Conservation (phyloP, 2,797 vertebrate genomes). For the Botia almorhae region DNA sequence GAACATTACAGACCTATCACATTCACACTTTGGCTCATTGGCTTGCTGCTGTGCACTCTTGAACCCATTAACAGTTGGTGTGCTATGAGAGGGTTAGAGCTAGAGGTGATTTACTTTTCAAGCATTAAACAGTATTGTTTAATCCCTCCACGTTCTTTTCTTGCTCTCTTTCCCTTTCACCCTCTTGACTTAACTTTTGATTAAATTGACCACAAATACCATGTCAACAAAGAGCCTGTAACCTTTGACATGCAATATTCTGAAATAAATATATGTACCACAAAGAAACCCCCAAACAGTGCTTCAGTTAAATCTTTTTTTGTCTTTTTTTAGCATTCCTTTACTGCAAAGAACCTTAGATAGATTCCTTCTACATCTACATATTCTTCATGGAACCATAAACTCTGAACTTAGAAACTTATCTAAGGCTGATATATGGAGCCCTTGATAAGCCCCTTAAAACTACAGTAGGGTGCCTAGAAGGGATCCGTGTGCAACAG, state of each 20-base stretch:
- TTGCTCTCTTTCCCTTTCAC: constrained; percentile 2
- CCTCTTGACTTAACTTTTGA: constrained; percentile 6
- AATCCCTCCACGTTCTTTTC: constrained; percentile 10
- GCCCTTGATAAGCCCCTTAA: no score
- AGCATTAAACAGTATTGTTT: constrained; percentile 20
- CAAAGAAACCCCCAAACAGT: not conserved
- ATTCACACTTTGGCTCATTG: constrained; percentile 43
- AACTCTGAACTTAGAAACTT: no score
- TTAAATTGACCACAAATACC: constrained; percentile 28
- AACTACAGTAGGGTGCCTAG: no score
- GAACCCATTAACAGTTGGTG: constrained; percentile 54
- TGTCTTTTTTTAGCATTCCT: not conserved
- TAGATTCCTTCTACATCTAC: not conserved
- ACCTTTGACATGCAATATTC: not conserved
- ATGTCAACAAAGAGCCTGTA: not conserved
- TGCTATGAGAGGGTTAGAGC: constrained; percentile 40
- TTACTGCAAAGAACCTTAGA: not conserved
- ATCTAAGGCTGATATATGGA: no score
- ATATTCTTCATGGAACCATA: no score
- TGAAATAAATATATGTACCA: not conserved
- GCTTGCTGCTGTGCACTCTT: constrained; percentile 44
- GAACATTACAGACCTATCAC: constrained; percentile 55
- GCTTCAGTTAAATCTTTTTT: not conserved
- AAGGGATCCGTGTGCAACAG: no score
- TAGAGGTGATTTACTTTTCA: constrained; percentile 28